Conservation (phyloP, 2,113 vertebrate genomes). For the Numenius arquata region DNA sequence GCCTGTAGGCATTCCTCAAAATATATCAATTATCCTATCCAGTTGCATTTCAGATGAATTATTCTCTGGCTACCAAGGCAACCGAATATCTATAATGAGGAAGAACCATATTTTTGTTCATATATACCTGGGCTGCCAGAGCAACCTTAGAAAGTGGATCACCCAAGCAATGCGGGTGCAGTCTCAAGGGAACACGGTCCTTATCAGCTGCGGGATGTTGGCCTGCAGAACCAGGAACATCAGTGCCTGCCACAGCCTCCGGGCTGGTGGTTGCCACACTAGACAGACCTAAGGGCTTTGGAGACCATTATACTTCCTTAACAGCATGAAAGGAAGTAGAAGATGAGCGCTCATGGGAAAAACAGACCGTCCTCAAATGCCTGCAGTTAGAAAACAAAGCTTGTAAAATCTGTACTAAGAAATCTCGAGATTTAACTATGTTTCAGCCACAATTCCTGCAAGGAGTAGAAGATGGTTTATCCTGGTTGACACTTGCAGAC, state of each 20-base stretch:
- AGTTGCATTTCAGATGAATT: slow-evolving; percentile 33
- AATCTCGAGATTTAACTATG: background rate
- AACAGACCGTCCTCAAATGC: background rate
- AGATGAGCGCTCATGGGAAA: background rate
- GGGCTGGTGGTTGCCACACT: background rate
- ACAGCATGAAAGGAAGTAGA: background rate
- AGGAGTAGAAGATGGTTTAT: background rate
- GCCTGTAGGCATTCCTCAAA: slow-evolving; percentile 31
- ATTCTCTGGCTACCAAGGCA: slow-evolving; percentile 34
- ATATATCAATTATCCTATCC: slow-evolving; percentile 40
- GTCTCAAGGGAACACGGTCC: background rate
- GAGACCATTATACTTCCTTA: background rate
- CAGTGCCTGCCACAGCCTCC: background rate
- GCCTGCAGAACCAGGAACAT: background rate
- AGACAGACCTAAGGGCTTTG: background rate
- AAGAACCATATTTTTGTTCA: background rate
- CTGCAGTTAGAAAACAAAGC: background rate
- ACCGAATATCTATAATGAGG: background rate
- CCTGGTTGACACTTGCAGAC: background rate
- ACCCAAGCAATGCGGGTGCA: fast-evolving
- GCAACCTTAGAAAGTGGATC: slow-evolving; percentile 4
- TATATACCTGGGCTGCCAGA: background rate
- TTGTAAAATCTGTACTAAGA: background rate
- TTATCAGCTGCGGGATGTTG: background rate
- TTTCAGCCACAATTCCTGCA: background rate